A percentile compares a stretch with the other conserved stretches of the same genome.
phyloP scores from a whole-genome alignment of 2,113 vertebrate species.

The Entelurus aequoreus region DNA sequence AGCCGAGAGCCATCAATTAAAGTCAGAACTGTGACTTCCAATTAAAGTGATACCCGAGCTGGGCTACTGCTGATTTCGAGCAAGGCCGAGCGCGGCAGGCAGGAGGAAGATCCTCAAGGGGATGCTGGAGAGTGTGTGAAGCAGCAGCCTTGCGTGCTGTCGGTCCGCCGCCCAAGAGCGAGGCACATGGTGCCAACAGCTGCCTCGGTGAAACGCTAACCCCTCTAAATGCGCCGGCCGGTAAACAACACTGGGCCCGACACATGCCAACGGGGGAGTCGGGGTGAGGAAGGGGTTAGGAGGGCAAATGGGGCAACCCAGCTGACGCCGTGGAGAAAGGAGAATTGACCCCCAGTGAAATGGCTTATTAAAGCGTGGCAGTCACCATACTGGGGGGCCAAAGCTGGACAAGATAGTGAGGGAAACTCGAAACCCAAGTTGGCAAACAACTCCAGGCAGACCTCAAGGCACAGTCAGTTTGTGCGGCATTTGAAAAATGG shows the following conservation, averaged over 20 bases:
- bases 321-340: slow-evolving; percentile 70
- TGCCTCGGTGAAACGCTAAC: slow-evolving; percentile 67
- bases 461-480: slow-evolving; percentile 46
- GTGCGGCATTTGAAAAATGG: background rate
- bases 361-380: slow-evolving; percentile 62
- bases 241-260: slow-evolving; percentile 62
- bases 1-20: slow-evolving; percentile 43
- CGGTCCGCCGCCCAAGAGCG: slow-evolving; percentile 56
- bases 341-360: slow-evolving; percentile 64
- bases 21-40: slow-evolving; percentile 44
- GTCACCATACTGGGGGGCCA: slow-evolving; percentile 53
- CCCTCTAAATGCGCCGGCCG: slow-evolving; percentile 62
- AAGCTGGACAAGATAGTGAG: slow-evolving; percentile 31
- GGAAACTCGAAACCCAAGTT: slow-evolving; percentile 54
- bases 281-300: slow-evolving; percentile 50
- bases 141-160: slow-evolving; percentile 63
- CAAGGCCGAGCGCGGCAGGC: slow-evolving; percentile 40
- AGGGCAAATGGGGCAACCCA: slow-evolving; percentile 50
- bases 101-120: slow-evolving; percentile 45
- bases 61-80: slow-evolving; percentile 44
- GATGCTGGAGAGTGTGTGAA: slow-evolving; percentile 58
- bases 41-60: slow-evolving; percentile 52
- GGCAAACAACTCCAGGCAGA: slow-evolving; percentile 30
- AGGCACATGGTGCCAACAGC: slow-evolving; percentile 74
- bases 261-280: slow-evolving; percentile 60